Evolutionary conservation across 2,888 invertebrate genomes (phyloP).

Genomic region (Hydrotaea diabolus): DNA sequence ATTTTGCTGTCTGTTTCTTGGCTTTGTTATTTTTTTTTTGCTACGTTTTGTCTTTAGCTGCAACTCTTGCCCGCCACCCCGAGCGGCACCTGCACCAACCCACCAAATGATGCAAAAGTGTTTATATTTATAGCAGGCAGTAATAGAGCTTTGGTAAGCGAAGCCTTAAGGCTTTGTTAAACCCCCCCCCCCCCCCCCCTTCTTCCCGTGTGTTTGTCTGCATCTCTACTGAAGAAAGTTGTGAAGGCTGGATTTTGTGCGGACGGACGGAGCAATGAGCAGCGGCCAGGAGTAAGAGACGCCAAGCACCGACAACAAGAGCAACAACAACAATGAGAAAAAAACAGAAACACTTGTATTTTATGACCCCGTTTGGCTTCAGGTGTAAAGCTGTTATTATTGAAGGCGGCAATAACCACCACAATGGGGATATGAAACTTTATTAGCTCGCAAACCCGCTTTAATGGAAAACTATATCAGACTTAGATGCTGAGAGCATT

Average conservation of each 20-base stretch:
- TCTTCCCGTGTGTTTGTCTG: neutral
- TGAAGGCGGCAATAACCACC: conserved; percentile 17
- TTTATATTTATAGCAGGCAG: conserved; percentile 57
- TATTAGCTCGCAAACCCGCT: conserved; percentile 13
- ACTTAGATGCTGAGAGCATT: neutral
- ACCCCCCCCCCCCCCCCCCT: too few relatives aligned
- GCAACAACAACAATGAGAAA: neutral
- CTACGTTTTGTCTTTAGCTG: neutral
- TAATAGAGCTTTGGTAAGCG: conserved; percentile 40
- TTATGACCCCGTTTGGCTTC: conserved; percentile 65
- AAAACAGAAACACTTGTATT: conserved; percentile 56
- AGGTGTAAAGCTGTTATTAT: conserved; percentile 62
- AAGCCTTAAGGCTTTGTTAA: conserved; percentile 56
- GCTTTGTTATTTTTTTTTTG: conserved; percentile 1
- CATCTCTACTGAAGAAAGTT: neutral
- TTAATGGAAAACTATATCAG: conserved; percentile 8
- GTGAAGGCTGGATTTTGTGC: conserved; percentile 12
- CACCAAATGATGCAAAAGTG: conserved; percentile 59
- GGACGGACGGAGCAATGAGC: neutral
- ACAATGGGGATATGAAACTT: conserved; percentile 34
- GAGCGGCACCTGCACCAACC: neutral
- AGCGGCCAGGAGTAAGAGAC: too few relatives aligned
- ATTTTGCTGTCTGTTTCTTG: conserved; percentile 8
- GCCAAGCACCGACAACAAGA: too few relatives aligned
- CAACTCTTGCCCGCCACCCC: neutral